Evolutionary conservation across 2,113 vertebrate species (phyloP).

Genomic region (Montifringilla adamsi): DNA sequence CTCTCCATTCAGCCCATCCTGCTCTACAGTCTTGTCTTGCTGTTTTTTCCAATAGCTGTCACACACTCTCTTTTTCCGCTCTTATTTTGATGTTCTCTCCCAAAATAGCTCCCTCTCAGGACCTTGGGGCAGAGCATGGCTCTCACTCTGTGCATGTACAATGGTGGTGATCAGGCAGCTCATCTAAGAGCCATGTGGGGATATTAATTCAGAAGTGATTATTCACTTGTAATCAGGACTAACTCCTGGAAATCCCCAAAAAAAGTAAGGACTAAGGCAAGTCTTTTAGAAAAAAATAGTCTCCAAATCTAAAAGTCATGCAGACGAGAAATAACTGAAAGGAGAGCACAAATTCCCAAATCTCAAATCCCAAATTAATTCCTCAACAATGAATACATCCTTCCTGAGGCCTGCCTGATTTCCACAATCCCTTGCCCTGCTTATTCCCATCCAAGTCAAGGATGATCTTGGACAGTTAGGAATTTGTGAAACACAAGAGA

Average conservation of each 20-base stretch:
- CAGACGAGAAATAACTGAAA: background rate
- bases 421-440: background rate
- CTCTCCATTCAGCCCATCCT: background rate
- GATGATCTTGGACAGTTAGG: background rate
- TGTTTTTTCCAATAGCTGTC: background rate
- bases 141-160: background rate
- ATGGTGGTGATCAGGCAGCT: background rate
- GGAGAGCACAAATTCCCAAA: background rate
- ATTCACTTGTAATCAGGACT: background rate
- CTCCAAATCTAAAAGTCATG: background rate
- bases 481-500: background rate
- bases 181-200: background rate
- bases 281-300: background rate
- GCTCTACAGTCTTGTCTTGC: background rate
- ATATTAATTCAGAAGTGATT: background rate
- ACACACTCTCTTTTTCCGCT: background rate
- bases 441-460: background rate
- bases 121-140: background rate
- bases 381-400: background rate
- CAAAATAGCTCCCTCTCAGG: background rate
- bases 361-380: background rate
- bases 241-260: background rate
- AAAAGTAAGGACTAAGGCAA: background rate
- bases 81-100: background rate
- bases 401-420: background rate